A percentile compares a stretch with the other conserved stretches of the same genome.
These are phyloP conservation scores for Trissolcus brochymenae DNA, from an alignment of 2,888 invertebrate genomes.

Conservation along the genomic window DNA sequence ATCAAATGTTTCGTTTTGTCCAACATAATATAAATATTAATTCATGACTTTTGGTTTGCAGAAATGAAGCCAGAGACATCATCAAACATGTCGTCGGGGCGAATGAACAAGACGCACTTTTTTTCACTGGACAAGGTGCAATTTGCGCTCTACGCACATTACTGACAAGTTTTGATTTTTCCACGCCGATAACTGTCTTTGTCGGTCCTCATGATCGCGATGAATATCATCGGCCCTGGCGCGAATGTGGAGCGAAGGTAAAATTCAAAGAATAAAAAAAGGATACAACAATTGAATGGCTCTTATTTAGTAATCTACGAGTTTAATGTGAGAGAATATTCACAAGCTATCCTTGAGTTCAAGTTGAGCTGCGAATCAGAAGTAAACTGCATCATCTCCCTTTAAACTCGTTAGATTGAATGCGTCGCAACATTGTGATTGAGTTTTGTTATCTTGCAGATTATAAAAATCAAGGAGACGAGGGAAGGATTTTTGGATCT, in stretches of 20 bases:
- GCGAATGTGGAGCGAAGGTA: conserved; percentile 87
- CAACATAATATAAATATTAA: background rate
- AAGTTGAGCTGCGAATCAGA: too few species aligned
- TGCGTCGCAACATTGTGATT: conserved; percentile 3
- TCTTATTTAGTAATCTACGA: background rate
- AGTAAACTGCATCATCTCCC: background rate
- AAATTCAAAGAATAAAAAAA: conserved; percentile 2
- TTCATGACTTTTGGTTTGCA: conserved; percentile 72
- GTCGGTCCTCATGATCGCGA: conserved; percentile 88
- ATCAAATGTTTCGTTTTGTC: background rate
- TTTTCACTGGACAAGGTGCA: conserved; percentile 80
- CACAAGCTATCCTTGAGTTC: background rate
- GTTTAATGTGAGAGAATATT: background rate
- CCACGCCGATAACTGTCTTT: conserved; percentile 85
- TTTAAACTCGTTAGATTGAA: background rate
- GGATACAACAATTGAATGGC: too few species aligned
- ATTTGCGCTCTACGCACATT: conserved; percentile 81
- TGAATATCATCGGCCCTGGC: conserved; percentile 88
- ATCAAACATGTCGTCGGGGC: conserved; percentile 88
- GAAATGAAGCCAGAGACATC: conserved; percentile 88
- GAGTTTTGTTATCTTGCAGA: conserved; percentile 77
- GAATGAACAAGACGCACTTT: conserved; percentile 80
- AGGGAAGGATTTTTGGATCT: conserved; percentile 88
- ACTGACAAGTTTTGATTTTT: conserved; percentile 62
- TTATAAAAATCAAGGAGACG: conserved; percentile 87